Evolutionary conservation across 2,797 vertebrate species (phyloP).

Genomic region (Lepidocolaptes lacrymiger): DNA sequence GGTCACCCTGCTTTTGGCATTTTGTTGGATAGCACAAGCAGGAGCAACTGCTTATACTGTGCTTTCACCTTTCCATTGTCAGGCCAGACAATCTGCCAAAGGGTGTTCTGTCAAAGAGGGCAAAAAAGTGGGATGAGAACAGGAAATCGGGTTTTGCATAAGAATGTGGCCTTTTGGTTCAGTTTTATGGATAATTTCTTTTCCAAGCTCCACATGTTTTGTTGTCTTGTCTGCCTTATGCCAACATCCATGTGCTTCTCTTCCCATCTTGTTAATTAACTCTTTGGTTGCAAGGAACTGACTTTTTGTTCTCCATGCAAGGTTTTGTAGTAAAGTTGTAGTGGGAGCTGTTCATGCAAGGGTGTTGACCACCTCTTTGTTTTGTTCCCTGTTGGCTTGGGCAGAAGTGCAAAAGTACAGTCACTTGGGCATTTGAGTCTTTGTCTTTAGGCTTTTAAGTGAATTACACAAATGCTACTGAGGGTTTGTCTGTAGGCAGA

Average conservation of each 20-base stretch:
- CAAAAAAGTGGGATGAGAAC: slow-evolving; percentile 29
- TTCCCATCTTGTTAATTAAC: slow-evolving; percentile 20
- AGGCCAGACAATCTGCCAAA: background rate
- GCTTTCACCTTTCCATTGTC: slow-evolving; percentile 43
- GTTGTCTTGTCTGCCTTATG: slow-evolving; percentile 39
- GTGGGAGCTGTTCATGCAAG: background rate
- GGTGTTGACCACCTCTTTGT: background rate
- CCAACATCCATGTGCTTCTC: slow-evolving; percentile 9
- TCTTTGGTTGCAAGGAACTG: background rate
- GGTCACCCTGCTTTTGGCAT: slow-evolving; percentile 22
- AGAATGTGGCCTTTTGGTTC: slow-evolving; percentile 35
- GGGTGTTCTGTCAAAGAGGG: slow-evolving; percentile 25
- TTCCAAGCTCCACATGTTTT: slow-evolving; percentile 61
- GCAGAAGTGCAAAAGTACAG: background rate
- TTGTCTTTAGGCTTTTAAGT: background rate
- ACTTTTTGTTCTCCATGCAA: background rate
- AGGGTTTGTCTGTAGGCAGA: background rate
- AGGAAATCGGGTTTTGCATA: slow-evolving; percentile 54
- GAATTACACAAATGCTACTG: background rate
- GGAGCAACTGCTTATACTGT: background rate
- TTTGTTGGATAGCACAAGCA: slow-evolving; percentile 31
- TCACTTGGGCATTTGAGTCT: background rate
- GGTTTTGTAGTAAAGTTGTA: background rate
- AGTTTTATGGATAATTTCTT: slow-evolving; percentile 58
- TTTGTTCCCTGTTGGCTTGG: background rate